Conservation (phyloP, 1,140 invertebrate species). For the Drosophila kepulauana region DNA sequence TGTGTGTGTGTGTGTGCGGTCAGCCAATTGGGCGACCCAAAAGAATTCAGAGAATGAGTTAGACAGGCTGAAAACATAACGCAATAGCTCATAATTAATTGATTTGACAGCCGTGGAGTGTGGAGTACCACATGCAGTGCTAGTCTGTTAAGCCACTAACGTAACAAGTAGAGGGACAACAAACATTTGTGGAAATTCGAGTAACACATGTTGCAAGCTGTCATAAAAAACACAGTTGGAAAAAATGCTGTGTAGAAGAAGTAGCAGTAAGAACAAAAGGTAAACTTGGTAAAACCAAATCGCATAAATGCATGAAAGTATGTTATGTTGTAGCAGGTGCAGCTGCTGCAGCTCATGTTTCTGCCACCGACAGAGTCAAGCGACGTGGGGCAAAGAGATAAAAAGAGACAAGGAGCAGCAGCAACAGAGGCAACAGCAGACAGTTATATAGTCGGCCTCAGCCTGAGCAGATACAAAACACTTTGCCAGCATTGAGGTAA, state of each 20-base stretch:
- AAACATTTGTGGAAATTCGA: constrained; percentile 45
- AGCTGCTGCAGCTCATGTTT: constrained; percentile 57
- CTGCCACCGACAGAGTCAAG: constrained; percentile 51
- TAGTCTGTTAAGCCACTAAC: constrained; percentile 32
- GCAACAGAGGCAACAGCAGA: neutral
- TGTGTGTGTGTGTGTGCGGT: constrained; percentile 13
- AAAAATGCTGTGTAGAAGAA: neutral
- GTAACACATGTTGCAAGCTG: constrained; percentile 74
- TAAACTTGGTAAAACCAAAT: constrained; percentile 53
- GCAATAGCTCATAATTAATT: constrained; percentile 52
- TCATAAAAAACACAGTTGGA: constrained; percentile 66
- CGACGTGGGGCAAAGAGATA: neutral
- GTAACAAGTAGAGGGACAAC: constrained; percentile 7
- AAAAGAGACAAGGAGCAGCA: neutral
- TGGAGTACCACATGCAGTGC: neutral
- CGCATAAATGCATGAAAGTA: constrained; percentile 66
- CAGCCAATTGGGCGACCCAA: constrained; percentile 10
- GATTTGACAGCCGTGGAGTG: constrained; percentile 34
- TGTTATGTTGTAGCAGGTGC: constrained; percentile 50
- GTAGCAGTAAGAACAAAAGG: constrained; percentile 9
- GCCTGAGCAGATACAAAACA: constrained; percentile 42
- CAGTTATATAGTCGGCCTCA: constrained; percentile 61
- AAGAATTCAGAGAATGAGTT: neutral
- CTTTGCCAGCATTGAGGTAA: constrained; percentile 52
- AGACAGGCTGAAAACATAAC: constrained; percentile 18